Evolutionary conservation across 2,888 invertebrate species (phyloP), one percentile per base, ranked within the genome.

Genomic region (Opisthograptis luteolata): DNA sequence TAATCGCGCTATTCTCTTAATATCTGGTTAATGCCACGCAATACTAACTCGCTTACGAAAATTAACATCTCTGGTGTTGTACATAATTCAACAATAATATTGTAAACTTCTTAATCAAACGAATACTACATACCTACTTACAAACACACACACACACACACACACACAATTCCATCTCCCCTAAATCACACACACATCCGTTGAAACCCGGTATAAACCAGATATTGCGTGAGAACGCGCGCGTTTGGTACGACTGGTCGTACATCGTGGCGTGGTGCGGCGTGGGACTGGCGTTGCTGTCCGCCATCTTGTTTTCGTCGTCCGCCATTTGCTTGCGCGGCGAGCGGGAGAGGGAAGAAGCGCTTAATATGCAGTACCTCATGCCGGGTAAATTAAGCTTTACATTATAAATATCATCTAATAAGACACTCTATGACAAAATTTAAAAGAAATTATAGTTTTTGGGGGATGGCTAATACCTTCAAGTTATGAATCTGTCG

Each of bases 211-310:
- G 81, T 76, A 78, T 81, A 87, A 89, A 90, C 85, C 92, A 96
- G 96, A 95, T 96, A 87, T 94, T 97, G 84, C 94, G 95, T 90
- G 96, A 96, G 84, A 95, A 95, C 91, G 93, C 95, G 70, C 93
- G 95, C 92, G 93, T 95, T 79, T 94, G 94, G 92, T 98, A 98
- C 92, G 98, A 97, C 91, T 98, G 98, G 98, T 98, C 98, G 74
- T 98, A 98, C 93, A 95, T 97, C 93, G 94, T 97, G 83, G 97
- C 98, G 87, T 98, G 98, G 98, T 96, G 97, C 91, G 98, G 98
- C 88, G 97, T 98, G 81, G 97, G 95, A 73, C 95, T 97, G 91
- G 94, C 97, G 76, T 93, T 98, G 82, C 92, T 98, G 85, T 95
- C 97, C 74, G 96, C 97, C 91, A 95, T 98, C 85, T 93, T 98